Evolutionary conservation across 1,140 invertebrate species (phyloP).

Genomic region (Camponotus pennsylvanicus): DNA sequence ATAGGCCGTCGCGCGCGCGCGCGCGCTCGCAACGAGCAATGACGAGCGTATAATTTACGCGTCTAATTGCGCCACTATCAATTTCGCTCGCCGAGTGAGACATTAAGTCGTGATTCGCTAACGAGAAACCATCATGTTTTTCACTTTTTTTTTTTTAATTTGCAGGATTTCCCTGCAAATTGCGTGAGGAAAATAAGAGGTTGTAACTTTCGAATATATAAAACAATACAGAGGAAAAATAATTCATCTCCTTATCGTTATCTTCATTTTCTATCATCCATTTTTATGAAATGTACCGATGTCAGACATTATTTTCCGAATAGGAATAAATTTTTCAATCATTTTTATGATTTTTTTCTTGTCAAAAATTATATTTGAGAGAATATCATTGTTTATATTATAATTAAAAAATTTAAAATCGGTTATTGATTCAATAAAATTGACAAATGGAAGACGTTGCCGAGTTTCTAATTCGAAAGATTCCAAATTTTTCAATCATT

Average conservation of each 20-base stretch:
- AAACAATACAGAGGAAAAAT: neutral
- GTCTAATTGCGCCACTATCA: constrained; percentile 72
- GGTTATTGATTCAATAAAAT: neutral
- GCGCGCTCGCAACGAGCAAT: constrained; percentile 45
- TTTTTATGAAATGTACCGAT: too few relatives aligned
- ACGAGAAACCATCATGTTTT: constrained; percentile 39
- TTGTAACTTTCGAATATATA: neutral
- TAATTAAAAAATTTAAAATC: neutral
- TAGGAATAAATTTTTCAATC: neutral
- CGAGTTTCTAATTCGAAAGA: neutral
- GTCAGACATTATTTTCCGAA: neutral
- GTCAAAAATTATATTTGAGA: neutral
- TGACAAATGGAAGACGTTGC: neutral
- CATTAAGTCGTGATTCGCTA: constrained; percentile 56
- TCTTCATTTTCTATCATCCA: neutral
- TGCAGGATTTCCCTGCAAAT: neutral
- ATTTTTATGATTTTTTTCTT: neutral
- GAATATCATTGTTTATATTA: neutral
- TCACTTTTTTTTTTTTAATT: neutral
- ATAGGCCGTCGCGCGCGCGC: constrained; percentile 52
- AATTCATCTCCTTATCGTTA: neutral
- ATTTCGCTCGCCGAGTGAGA: constrained; percentile 64
- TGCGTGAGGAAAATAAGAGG: neutral
- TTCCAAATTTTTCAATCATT: neutral
- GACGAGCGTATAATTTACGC: constrained; percentile 73